These are phyloP conservation scores for Ochotona curzoniae DNA, from an alignment of 2,113 vertebrate genomes.

Conservation along the genomic window DNA sequence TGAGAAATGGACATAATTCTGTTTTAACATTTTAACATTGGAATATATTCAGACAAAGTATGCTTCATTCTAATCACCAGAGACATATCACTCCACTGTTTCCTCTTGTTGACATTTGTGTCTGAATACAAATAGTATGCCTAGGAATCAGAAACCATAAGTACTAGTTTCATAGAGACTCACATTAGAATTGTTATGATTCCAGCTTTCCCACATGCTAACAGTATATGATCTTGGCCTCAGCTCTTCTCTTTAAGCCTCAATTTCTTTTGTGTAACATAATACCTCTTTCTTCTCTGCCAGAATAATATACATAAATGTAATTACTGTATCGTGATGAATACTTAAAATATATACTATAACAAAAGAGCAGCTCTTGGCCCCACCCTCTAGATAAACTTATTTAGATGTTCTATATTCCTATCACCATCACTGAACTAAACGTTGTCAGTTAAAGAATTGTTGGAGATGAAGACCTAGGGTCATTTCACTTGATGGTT, in stretches of 20 bases:
- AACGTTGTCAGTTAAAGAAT: conserved; percentile 37
- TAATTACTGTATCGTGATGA: not conserved
- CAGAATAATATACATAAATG: not conserved
- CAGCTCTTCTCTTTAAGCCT: not conserved
- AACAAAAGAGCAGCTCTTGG: not conserved
- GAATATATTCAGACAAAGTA: not conserved
- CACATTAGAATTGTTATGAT: not conserved
- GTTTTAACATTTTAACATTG: not conserved
- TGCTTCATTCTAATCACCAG: not conserved
- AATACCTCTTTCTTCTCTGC: not conserved
- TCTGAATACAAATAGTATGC: not conserved
- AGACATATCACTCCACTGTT: not conserved
- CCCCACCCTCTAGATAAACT: not conserved
- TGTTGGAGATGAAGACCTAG: conserved; percentile 74
- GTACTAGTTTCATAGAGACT: not conserved
- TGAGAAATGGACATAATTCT: not conserved
- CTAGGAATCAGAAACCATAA: not conserved
- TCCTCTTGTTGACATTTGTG: not conserved
- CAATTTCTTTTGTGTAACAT: not conserved
- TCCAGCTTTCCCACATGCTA: not conserved
- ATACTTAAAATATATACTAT: not conserved
- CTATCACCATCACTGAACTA: conserved; percentile 5
- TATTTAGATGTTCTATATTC: not conserved
- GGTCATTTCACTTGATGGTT: conserved; percentile 71
- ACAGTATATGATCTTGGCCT: not conserved